These are phyloP conservation scores for Eulemur macaco DNA, from an alignment of 2,113 vertebrate species.

Conservation along the genomic window DNA sequence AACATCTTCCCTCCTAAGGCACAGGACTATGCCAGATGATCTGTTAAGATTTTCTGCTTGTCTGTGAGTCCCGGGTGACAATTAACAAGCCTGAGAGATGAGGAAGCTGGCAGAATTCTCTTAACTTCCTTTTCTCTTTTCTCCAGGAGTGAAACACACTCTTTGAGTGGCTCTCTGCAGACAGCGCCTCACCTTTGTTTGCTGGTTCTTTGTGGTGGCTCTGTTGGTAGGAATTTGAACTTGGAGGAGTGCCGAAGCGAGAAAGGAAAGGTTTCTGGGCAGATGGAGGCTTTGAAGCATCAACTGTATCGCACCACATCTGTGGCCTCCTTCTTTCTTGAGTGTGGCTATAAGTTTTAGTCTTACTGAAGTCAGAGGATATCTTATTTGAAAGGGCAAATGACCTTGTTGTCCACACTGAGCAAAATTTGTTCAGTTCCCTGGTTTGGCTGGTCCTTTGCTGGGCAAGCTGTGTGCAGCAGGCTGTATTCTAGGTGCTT, in stretches of 20 bases:
- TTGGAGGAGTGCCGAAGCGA: neutral
- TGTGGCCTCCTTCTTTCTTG: neutral
- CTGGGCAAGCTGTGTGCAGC: neutral
- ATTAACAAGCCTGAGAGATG: neutral
- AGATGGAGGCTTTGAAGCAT: neutral
- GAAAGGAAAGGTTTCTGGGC: neutral
- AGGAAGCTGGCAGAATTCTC: neutral
- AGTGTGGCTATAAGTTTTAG: neutral
- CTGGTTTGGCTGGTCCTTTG: neutral
- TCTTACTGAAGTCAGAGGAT: neutral
- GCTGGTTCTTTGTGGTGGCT: neutral
- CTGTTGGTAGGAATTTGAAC: neutral
- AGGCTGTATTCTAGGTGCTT: neutral
- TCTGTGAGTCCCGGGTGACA: neutral
- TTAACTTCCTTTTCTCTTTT: neutral
- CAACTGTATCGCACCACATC: neutral
- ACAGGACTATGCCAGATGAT: neutral
- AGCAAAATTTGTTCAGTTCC: neutral
- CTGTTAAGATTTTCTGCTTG: constrained; percentile 17
- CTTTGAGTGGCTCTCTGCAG: neutral
- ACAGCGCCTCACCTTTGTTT: neutral
- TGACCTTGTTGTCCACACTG: neutral
- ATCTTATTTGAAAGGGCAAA: neutral
- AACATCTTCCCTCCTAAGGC: neutral
- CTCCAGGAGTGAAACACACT: neutral